Base-by-base conservation (phyloP, 2,888 invertebrate species). In the Pseudeuparius sepicola region DNA sequence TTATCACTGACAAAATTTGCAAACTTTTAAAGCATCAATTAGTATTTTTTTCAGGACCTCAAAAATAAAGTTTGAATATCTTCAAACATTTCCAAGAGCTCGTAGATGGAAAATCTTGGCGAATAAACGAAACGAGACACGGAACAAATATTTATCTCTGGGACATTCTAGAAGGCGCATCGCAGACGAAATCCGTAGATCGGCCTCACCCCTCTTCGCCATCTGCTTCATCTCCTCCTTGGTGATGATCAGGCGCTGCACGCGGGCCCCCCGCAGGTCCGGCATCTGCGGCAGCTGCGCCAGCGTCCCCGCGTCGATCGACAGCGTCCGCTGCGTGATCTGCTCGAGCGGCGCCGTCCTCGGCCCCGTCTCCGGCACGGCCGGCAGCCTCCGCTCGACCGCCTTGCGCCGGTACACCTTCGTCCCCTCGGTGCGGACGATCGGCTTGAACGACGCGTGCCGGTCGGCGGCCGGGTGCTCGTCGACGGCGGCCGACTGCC, bases 171-270 rank as follows among this genome's bases (percentile, higher is more conserved):
- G n/a, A n/a, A n/a, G n/a, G n/a, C n/a, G n/a, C n/a, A n/a, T n/a
- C n/a, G n/a, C n/a, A n/a, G n/a, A n/a, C n/a, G n/a, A n/a, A 17
- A 11, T 10, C 5, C n/a, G n/a, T n/a, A n/a, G n/a, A n/a, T n/a
- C n/a, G n/a, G n/a, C n/a, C 24, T 74, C 71, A n/a, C 76, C 78
- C 45, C 75, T 67, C 49, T 73, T 74, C 2, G 73, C 68, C 72
- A 78, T 75, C 4, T 68, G 71, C 43, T 73, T 74, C 12, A 76
- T 73, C 52, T 78, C 74, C 1, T 75, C 72, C 56, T 75, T 77
- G 5, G 75, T 73, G 66, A 78, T 69, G 2, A 74, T 70, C 24
- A 77, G 70, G 54, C 74, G 75, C 55, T 77, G 74, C 6, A 78
- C 74, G 48, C 73, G 70, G 0, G 76, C 72, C 23, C 72, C 63